Base-by-base conservation (phyloP, 1,140 invertebrate genomes). In the Anadara kagoshimensis region DNA sequence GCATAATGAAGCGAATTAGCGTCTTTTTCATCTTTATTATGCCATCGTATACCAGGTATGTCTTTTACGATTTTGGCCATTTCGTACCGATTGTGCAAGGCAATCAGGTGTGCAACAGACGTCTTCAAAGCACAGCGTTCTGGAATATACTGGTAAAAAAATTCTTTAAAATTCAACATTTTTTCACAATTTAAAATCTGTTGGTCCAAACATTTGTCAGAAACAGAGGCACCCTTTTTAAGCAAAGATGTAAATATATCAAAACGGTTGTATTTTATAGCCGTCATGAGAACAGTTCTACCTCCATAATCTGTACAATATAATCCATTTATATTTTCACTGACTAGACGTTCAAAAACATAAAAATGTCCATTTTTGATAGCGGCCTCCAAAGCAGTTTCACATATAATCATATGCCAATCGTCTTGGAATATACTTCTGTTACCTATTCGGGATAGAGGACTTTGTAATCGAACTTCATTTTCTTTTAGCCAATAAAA, bases 201-300 rank as follows among this genome's bases (percentile, higher is more conserved):
- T n/a, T 43, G 12, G 18, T 59, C 22, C 11, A 43, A 41, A 43
- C 62, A 64, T 64, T 51, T 49, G 11, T 18, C 12, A n/a, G 54
- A 1, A 24, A 57, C 5, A 8, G 24, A 14, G 1, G 22, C 22
- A 29, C 8, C 24, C 12, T 57, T 57, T 12, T 24, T 8, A 26
- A 29, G 18, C n/a, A 57, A 57, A 12, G 10, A 26, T 1, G 41
- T 47, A 49, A 62, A 62, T 24, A 62, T 62, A 43, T 58, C 44
- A 10, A 26, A 24, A 26, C 24, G n/a, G 47, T 47, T 47, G 16
- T 57, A 68, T n/a, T 29, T 24, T 11, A 58, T 53, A 12, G 65
- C 65, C 0, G 65, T 68, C 43, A 68, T 68, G 14, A 58, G 3
- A 56, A 54, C 53, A 16, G 54, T 68, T 29, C 26, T 68, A 24